Evolutionary conservation across 2,888 invertebrate genomes (phyloP).

Genomic region (Caenorhabditis wallacei): DNA sequence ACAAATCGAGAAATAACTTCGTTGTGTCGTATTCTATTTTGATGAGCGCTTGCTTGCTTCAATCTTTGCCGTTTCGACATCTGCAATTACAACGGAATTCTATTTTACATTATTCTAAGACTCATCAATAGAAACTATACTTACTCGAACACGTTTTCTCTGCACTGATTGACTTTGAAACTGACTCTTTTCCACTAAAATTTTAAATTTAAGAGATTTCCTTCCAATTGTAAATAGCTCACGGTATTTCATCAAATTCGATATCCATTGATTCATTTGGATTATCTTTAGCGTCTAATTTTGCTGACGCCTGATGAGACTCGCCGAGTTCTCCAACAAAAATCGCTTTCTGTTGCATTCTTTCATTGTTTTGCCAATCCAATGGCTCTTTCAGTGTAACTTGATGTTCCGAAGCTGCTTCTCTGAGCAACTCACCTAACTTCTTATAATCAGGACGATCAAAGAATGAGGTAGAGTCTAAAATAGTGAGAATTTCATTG

Average conservation of each 20-base stretch:
- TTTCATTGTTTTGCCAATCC: slow-evolving; percentile 74
- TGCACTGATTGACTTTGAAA: slow-evolving; percentile 10
- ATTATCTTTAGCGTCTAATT: slow-evolving; percentile 53
- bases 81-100: background rate
- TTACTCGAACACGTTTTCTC: background rate
- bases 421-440: slow-evolving; percentile 62
- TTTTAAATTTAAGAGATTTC: background rate
- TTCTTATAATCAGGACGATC: slow-evolving; percentile 74
- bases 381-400: slow-evolving; percentile 72
- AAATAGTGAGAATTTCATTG: slow-evolving; percentile 69
- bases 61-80: background rate
- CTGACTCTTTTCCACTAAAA: background rate
- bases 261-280: slow-evolving; percentile 62
- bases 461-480: slow-evolving; percentile 72
- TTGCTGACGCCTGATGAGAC: slow-evolving; percentile 71
- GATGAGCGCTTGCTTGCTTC: background rate
- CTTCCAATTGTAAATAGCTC: background rate
- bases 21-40: background rate
- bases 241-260: slow-evolving; percentile 58
- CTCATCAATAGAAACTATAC: background rate
- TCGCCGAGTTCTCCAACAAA: slow-evolving; percentile 76
- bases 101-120: too few relatives aligned
- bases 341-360: slow-evolving; percentile 69
- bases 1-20: too few relatives aligned
- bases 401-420: slow-evolving; percentile 66